Percentiles rank a stretch among this genome's conserved stretches.
phyloP scores from a whole-genome alignment of 92 coral and sea anemone species.

The Bergia sp. region DNA sequence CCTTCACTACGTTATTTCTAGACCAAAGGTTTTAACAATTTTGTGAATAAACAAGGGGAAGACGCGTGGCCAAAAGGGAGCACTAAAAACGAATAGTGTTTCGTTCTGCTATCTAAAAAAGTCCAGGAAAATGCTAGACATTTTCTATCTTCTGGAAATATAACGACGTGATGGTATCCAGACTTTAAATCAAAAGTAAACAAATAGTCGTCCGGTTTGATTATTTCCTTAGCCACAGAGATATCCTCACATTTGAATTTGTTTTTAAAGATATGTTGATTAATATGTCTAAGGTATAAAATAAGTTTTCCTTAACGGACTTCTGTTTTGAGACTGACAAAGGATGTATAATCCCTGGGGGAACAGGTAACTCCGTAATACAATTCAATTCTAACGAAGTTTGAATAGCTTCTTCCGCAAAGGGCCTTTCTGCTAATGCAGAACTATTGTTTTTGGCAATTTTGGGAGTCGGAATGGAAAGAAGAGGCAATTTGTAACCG shows the following conservation, averaged over 20 bases:
- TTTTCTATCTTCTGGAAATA: slow-evolving; percentile 38
- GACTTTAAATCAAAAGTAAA: slow-evolving; percentile 58
- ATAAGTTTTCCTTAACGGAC: slow-evolving; percentile 33
- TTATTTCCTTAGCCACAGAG: slow-evolving; percentile 6
- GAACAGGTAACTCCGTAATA: neutral
- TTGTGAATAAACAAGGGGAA: slow-evolving; percentile 56
- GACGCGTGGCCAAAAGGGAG: slow-evolving; percentile 50
- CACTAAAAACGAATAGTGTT: slow-evolving; percentile 46
- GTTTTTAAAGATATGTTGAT: slow-evolving; percentile 24
- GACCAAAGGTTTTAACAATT: slow-evolving; percentile 28
- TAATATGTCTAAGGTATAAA: slow-evolving; percentile 46
- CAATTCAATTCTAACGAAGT: neutral
- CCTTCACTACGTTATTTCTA: slow-evolving; percentile 46
- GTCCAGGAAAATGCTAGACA: slow-evolving; percentile 48
- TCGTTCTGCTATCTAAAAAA: slow-evolving; percentile 23
- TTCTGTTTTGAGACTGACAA: slow-evolving; percentile 33
- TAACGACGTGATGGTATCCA: slow-evolving; percentile 54
- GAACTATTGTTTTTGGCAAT: slow-evolving; percentile 20
- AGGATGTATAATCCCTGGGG: slow-evolving; percentile 28
- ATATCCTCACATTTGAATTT: slow-evolving; percentile 52
- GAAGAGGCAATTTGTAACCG: slow-evolving; percentile 18
- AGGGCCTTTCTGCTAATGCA: slow-evolving; percentile 8
- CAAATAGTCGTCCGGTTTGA: slow-evolving; percentile 50
- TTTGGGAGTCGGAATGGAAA: neutral
- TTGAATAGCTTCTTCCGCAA: slow-evolving; percentile 31